Conservation (phyloP, 2,888 invertebrate genomes). For the Rugalucina vietnamica region DNA sequence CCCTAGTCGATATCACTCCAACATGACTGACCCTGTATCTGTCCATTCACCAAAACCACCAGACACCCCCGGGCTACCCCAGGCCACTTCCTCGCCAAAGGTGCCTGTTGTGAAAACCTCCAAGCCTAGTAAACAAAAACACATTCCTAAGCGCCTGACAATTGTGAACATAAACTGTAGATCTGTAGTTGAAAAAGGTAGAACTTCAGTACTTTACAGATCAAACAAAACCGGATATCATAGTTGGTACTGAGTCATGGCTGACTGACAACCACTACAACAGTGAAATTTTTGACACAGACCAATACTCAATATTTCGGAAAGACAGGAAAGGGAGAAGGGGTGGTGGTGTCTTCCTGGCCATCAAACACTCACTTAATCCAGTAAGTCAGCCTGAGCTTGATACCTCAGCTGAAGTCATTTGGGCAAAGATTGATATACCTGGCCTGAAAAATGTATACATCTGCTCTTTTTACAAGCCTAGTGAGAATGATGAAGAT, state of each 20-base stretch:
- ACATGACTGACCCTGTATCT: no score
- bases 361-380: neutral
- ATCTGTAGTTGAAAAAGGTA: neutral
- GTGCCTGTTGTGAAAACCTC: neutral
- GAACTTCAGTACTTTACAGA: neutral
- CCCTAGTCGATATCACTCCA: no score
- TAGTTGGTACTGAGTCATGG: neutral
- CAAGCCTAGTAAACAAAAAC: neutral
- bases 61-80: no score
- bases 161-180: neutral
- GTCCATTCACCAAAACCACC: no score
- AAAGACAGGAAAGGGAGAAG: neutral
- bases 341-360: slow-evolving; percentile 2
- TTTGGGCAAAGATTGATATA: neutral
- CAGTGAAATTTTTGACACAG: neutral
- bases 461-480: neutral
- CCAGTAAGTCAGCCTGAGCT: neutral
- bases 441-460: neutral
- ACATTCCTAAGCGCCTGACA: neutral
- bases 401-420: neutral
- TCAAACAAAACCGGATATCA: neutral
- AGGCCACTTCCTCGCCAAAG: neutral
- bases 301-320: neutral
- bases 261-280: neutral
- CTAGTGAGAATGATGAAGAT: neutral